Evolutionary conservation across 2,113 vertebrate species (phyloP), one percentile per base, ranked within the genome.

Genomic region (Aix galericulata): DNA sequence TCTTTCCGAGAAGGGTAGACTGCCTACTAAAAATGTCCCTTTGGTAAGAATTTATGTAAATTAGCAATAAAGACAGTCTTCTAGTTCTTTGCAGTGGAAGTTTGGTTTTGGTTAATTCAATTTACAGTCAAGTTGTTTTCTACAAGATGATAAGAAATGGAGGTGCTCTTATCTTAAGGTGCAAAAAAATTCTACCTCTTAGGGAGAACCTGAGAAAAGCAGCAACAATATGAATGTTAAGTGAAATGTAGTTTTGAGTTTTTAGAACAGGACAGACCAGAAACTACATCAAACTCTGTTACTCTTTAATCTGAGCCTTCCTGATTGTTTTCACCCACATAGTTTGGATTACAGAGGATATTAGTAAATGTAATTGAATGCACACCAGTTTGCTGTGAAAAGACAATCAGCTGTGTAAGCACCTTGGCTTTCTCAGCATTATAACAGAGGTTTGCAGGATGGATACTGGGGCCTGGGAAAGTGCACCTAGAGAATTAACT

Each of bases 261-360:
- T 13, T 14, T 53, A 34, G 82, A 72, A 44, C 23, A 46, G 55
- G 79, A 50, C 66, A 72, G 64, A 59, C 48, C 63, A 73, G 86
- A 78, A 77, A 82, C 52, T 32, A 18, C 56, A n/a, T 34, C 50
- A 53, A 21, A 38, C 77, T 82, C 72, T 62, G 86, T 44, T 95
- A 95, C 91, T 95, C 94, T 95, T 95, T 93, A 97, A 97, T 97
- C 96, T 97, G 96, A 97, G 96, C 95, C 91, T 95, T 95, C 91
- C 93, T 91, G 94, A 88, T 82, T 36, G 87, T 62, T 72, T 76
- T 86, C 75, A 82, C 71, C 86, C 91, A 66, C 94, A 89, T 94
- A 94, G 89, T 96, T 97, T 91, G 96, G 97, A 96, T 95, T 91
- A 69, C 95, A 92, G 93, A 90, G 88, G 88, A 89, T 91, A 93